These are phyloP conservation scores for Sporophila hypoxantha DNA, from an alignment of 2,113 vertebrate genomes.

Conservation along the genomic window DNA sequence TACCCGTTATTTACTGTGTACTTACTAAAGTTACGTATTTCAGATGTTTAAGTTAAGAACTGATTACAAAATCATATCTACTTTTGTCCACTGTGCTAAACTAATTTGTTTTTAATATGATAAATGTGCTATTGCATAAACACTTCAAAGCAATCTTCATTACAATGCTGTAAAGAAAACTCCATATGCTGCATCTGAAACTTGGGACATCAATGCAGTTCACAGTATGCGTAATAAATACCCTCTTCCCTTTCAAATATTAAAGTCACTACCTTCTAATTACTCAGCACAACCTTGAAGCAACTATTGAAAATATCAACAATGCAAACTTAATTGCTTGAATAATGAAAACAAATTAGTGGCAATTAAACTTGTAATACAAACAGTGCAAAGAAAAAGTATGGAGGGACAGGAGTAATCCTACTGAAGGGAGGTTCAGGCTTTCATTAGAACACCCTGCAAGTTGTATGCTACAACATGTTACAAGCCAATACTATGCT, in stretches of 20 bases:
- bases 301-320: slow-evolving; percentile 44
- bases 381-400: slow-evolving; percentile 59
- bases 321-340: slow-evolving; percentile 15
- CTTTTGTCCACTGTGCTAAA: slow-evolving; percentile 67
- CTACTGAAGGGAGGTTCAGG: neutral
- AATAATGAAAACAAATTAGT: slow-evolving; percentile 54
- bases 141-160: slow-evolving; percentile 65
- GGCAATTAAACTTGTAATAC: slow-evolving; percentile 44
- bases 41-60: slow-evolving; percentile 46
- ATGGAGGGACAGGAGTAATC: neutral
- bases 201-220: slow-evolving; percentile 67
- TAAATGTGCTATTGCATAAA: slow-evolving; percentile 64
- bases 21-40: slow-evolving; percentile 35
- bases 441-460: neutral
- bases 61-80: slow-evolving; percentile 28
- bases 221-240: slow-evolving; percentile 78
- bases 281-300: slow-evolving; percentile 66
- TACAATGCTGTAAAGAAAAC: slow-evolving; percentile 54
- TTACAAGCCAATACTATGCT: neutral
- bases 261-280: slow-evolving; percentile 57
- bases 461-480: neutral
- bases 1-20: slow-evolving; percentile 68
- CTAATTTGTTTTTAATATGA: slow-evolving; percentile 31
- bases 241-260: slow-evolving; percentile 62
- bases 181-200: slow-evolving; percentile 40